Conservation (phyloP, 1,140 invertebrate genomes). For the Nomia melanderi region DNA sequence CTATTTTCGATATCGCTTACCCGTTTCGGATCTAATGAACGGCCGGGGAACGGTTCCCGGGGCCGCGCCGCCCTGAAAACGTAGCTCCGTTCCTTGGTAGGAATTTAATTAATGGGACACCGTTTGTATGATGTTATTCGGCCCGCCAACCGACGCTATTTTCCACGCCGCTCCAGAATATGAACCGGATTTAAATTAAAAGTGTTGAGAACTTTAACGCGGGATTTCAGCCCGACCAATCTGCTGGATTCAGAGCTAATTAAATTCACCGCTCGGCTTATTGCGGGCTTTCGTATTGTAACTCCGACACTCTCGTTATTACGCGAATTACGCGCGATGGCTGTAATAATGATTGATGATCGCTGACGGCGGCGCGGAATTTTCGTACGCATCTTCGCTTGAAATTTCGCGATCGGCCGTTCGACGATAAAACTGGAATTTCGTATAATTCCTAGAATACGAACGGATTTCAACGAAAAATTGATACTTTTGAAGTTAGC, state of each 20-base stretch:
- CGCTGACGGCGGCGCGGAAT: neutral
- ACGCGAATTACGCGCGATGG: neutral
- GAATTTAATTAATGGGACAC: slow-evolving; percentile 78
- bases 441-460: no score
- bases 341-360: slow-evolving; percentile 13
- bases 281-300: slow-evolving; percentile 35
- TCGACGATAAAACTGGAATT: no score
- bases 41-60: slow-evolving; percentile 54
- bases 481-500: no score
- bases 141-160: slow-evolving; percentile 37
- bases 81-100: slow-evolving; percentile 71
- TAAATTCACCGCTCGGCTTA: slow-evolving; percentile 65
- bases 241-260: slow-evolving; percentile 69
- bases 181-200: slow-evolving; percentile 77
- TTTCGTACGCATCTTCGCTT: neutral
- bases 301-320: slow-evolving; percentile 18
- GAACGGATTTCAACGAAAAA: no score
- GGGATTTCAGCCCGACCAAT: slow-evolving; percentile 59
- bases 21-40: slow-evolving; percentile 72
- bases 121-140: slow-evolving; percentile 77
- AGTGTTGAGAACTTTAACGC: slow-evolving; percentile 72
- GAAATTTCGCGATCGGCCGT: no score
- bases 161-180: slow-evolving; percentile 67
- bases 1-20: slow-evolving; percentile 70
- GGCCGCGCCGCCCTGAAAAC: slow-evolving; percentile 49